These are phyloP conservation scores for Orbicella faveolata DNA, from an alignment of 64 coral and sea anemone species.

Conservation along the genomic window DNA sequence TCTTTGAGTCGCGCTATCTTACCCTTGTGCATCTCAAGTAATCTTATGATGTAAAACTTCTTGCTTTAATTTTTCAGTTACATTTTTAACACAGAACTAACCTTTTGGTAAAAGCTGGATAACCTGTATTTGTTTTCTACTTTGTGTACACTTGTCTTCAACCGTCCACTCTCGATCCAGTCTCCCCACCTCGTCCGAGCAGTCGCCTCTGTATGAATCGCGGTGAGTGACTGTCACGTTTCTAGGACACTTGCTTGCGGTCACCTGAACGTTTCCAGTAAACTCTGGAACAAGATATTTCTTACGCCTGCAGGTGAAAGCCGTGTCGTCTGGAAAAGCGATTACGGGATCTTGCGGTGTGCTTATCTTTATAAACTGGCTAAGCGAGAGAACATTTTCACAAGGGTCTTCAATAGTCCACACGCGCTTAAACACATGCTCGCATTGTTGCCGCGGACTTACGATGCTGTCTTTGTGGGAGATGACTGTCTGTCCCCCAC, in stretches of 20 bases:
- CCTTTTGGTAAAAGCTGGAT: slow-evolving; percentile 35
- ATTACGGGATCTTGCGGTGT: background rate
- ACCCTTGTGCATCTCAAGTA: too few relatives aligned
- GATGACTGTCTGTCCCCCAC: background rate
- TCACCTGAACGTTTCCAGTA: background rate
- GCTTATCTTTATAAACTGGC: slow-evolving; percentile 12
- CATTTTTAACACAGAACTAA: background rate
- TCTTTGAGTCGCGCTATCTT: too few relatives aligned
- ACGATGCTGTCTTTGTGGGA: background rate
- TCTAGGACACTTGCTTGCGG: background rate
- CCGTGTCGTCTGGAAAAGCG: slow-evolving; percentile 6
- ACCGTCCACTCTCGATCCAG: slow-evolving; percentile 23
- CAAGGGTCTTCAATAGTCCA: slow-evolving; percentile 43
- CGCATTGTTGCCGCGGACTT: background rate
- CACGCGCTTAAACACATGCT: background rate
- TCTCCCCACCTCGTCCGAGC: background rate
- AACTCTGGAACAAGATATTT: background rate
- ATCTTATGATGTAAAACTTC: too few relatives aligned
- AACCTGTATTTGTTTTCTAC: background rate
- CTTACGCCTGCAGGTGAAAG: slow-evolving; percentile 5
- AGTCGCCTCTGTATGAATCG: background rate
- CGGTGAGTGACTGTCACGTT: background rate
- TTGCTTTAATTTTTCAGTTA: too few relatives aligned
- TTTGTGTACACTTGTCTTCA: background rate
- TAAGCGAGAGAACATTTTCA: background rate